Percentiles rank a stretch among this genome's conserved stretches.
Evolutionary conservation across 2,113 vertebrate genomes (phyloP).

Genomic region (Polyodon spathula): DNA sequence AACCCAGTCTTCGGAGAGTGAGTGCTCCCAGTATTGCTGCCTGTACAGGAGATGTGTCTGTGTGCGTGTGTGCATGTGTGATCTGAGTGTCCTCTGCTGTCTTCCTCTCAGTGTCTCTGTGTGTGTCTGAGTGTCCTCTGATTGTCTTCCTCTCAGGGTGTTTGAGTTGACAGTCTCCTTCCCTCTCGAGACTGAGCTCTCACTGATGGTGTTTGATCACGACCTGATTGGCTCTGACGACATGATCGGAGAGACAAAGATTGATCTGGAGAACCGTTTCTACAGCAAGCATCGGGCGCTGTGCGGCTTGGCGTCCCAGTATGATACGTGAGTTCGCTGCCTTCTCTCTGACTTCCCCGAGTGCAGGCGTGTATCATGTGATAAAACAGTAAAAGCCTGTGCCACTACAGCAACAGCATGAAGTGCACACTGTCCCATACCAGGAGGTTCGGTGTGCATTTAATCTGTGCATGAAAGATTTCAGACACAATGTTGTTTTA

Average conservation of each 20-base stretch:
- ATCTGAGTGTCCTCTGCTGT: too few relatives aligned
- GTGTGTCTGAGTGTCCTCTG: background rate
- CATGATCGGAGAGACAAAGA: conserved; percentile 75
- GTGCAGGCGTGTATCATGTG: too few relatives aligned
- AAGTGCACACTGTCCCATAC: too few relatives aligned
- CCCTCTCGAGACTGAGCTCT: conserved; percentile 76
- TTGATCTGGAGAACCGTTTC: conserved; percentile 88
- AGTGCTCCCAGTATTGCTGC: conserved; percentile 16
- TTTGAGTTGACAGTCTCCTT: conserved; percentile 81
- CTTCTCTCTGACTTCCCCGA: too few relatives aligned
- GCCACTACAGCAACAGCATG: too few relatives aligned
- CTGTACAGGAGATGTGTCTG: background rate
- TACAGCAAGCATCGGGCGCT: conserved; percentile 78
- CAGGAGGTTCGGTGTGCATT: too few relatives aligned
- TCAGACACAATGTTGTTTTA: too few relatives aligned
- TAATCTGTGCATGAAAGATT: too few relatives aligned
- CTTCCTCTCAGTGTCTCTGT: too few relatives aligned
- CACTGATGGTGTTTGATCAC: conserved; percentile 71
- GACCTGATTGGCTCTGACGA: conserved; percentile 83
- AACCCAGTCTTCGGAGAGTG: conserved; percentile 92
- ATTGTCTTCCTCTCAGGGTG: conserved; percentile 52
- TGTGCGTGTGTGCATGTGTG: too few relatives aligned
- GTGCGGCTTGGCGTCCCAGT: conserved; percentile 74
- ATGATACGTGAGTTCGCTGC: conserved; percentile 77
- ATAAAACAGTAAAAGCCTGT: too few relatives aligned